Conservation (phyloP, 2,113 vertebrate genomes). For the Acanthisitta chloris region DNA sequence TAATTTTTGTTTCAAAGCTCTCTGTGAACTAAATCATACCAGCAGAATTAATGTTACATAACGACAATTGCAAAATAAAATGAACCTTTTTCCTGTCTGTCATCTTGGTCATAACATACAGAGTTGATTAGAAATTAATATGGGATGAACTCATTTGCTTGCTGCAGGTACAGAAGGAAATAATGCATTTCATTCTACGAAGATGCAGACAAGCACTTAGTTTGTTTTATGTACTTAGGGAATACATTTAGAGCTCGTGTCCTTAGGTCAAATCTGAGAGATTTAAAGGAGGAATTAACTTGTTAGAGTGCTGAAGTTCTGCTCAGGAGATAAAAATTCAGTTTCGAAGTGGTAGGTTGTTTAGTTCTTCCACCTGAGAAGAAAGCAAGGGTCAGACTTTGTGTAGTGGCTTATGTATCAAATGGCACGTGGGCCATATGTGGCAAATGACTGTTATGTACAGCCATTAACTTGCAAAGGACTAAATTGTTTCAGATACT, state of each 20-base stretch:
- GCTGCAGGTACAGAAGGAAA: not conserved
- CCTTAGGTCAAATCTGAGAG: not conserved
- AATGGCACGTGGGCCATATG: accelerated
- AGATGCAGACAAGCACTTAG: not conserved
- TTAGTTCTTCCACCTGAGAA: not conserved
- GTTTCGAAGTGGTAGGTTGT: not conserved
- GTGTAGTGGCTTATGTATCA: not conserved
- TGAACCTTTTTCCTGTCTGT: not conserved
- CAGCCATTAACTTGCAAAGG: not conserved
- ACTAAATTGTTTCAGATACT: not conserved
- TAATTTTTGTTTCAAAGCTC: not conserved
- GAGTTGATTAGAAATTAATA: not conserved
- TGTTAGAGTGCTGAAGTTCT: not conserved
- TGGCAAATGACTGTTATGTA: not conserved
- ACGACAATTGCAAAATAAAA: not conserved
- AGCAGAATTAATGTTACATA: not conserved
- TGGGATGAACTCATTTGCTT: not conserved
- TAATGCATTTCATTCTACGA: not conserved
- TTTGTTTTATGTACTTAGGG: not conserved
- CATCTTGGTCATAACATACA: not conserved
- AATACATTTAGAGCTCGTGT: not conserved
- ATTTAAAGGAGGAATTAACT: not conserved
- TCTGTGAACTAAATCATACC: not conserved
- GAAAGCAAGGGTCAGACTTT: not conserved
- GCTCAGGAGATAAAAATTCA: not conserved